A percentile compares a stretch with the other conserved stretches of the same genome.
These are phyloP conservation scores for Albula goreensis DNA, from an alignment of 2,113 vertebrate species.

Conservation along the genomic window DNA sequence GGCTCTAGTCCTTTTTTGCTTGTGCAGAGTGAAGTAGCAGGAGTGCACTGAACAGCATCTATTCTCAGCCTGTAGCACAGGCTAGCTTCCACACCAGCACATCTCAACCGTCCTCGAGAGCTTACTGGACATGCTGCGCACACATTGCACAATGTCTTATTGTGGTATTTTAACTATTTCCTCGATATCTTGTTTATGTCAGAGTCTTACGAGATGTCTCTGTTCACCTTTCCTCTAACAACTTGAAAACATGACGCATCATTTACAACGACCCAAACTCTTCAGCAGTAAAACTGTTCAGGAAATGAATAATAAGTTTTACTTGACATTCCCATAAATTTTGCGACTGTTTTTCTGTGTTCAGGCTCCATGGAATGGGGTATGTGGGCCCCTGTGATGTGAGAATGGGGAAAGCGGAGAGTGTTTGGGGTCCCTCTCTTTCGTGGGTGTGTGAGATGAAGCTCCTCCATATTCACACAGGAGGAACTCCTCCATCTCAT, in stretches of 20 bases:
- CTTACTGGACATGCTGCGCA: neutral
- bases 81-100: neutral
- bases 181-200: neutral
- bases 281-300: neutral
- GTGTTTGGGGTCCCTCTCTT: constrained; percentile 35
- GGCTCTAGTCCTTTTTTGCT: neutral
- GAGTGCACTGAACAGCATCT: too few relatives aligned
- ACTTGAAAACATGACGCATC: neutral
- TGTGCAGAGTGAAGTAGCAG: neutral
- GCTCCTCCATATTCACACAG: constrained; percentile 55
- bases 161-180: neutral
- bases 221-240: neutral
- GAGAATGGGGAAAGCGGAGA: neutral
- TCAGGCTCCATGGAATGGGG: neutral
- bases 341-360: neutral
- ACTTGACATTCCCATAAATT: constrained; percentile 1
- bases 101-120: neutral
- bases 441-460: constrained; percentile 59
- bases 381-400: constrained; percentile 4
- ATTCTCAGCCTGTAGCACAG: neutral
- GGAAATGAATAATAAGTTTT: neutral
- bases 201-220: neutral
- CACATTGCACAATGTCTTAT: neutral
- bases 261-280: neutral
- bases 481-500: constrained; percentile 55